phyloP scores from a whole-genome alignment of 2,113 vertebrate species.

The Phycodurus eques region DNA sequence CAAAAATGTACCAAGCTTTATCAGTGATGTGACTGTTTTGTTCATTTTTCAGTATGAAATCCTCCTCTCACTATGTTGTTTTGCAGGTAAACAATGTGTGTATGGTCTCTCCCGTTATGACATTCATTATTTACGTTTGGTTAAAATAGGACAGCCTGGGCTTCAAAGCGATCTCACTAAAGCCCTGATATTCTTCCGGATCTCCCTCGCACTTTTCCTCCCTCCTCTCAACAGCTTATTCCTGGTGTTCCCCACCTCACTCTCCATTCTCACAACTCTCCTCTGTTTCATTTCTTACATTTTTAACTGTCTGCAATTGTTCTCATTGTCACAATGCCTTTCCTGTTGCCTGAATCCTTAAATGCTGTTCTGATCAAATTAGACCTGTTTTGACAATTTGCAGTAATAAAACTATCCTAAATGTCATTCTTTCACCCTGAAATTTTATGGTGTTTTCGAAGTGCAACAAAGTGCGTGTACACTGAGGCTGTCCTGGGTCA shows the following conservation, averaged over 20 bases:
- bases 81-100: background rate
- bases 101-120: background rate
- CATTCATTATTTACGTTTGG: conserved; percentile 66
- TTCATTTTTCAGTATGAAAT: background rate
- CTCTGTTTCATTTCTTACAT: conserved; percentile 1
- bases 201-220: conserved; percentile 13
- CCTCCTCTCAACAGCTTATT: conserved; percentile 4
- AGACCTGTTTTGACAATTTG: too few relatives aligned
- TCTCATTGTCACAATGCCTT: background rate
- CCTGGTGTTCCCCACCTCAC: background rate
- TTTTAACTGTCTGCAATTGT: background rate
- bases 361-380: too few relatives aligned
- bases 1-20: background rate
- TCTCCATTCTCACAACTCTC: background rate
- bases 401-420: too few relatives aligned
- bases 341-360: too few relatives aligned
- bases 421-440: too few relatives aligned
- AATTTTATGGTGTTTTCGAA: too few relatives aligned
- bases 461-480: too few relatives aligned
- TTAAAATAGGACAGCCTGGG: conserved; percentile 62
- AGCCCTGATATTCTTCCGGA: conserved; percentile 13
- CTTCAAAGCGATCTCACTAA: conserved; percentile 47
- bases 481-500: too few relatives aligned
- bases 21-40: background rate
- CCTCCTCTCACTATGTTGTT: background rate